A percentile compares a stretch with the other conserved stretches of the same genome.
phyloP scores from a whole-genome alignment of 2,888 invertebrate species.

The Leptopterna dolabrata region DNA sequence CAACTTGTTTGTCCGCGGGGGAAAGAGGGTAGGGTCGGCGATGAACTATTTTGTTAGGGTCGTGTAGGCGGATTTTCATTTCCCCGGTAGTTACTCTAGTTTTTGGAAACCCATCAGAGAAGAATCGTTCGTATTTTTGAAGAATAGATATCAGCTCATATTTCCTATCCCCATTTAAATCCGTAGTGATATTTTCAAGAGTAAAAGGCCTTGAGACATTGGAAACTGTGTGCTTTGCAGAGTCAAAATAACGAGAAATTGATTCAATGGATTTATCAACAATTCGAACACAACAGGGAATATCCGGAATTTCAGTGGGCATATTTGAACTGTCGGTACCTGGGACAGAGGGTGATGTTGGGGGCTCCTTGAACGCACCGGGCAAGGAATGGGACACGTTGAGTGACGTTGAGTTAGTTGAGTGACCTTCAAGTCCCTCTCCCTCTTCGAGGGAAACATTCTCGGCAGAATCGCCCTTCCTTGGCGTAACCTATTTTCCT shows the following conservation, averaged over 20 bases:
- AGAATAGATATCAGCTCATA: not conserved
- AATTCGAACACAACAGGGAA: not conserved
- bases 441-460: too few relatives aligned
- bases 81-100: constrained; percentile 6
- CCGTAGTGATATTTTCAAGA: not conserved
- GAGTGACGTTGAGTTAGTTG: too few relatives aligned
- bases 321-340: not conserved
- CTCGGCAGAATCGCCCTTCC: too few relatives aligned
- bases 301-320: not conserved
- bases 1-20: not conserved
- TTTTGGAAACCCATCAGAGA: constrained; percentile 13
- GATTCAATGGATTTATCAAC: not conserved
- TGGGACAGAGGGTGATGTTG: not conserved
- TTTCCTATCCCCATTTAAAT: not conserved
- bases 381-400: not conserved
- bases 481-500: too few relatives aligned
- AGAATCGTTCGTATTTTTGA: not conserved
- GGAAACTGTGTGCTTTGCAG: not conserved
- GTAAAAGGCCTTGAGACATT: too few relatives aligned
- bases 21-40: constrained; percentile 28
- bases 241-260: not conserved
- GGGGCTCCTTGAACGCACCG: not conserved
- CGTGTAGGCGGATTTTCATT: not conserved
- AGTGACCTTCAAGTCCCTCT: too few relatives aligned
- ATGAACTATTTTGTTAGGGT: constrained; percentile 17